phyloP scores from a whole-genome alignment of 2,888 invertebrate genomes.

The Raillietiella orientalis region DNA sequence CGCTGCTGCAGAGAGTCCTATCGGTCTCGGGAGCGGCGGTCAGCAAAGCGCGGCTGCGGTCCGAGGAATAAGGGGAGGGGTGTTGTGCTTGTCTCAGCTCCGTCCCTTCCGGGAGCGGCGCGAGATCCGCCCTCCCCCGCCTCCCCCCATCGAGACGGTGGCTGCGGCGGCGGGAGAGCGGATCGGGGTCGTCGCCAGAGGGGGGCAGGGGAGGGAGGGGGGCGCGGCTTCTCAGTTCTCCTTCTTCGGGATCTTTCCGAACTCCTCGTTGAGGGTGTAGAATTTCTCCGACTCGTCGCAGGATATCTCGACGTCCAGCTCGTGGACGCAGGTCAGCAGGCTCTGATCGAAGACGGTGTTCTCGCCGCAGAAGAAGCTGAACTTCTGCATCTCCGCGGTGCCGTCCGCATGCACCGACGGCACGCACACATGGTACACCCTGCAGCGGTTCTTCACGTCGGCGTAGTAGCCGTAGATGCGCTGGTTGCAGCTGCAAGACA shows the following conservation, averaged over 20 bases:
- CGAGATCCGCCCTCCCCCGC: no score
- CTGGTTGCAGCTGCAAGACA: background rate
- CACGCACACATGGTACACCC: background rate
- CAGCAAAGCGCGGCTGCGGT: no score
- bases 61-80: no score
- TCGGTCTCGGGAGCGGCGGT: no score
- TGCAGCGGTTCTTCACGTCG: background rate
- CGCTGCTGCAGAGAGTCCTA: no score
- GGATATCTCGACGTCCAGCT: background rate
- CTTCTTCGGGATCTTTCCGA: constrained; percentile 1
- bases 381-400: background rate
- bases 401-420: background rate
- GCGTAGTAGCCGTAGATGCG: background rate
- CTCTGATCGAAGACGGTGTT: constrained; percentile 4
- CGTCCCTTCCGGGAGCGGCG: no score
- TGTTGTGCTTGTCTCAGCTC: no score
- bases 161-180: no score
- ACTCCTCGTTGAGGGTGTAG: constrained; percentile 2
- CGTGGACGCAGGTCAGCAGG: constrained; percentile 3
- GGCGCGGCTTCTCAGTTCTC: no score
- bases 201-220: no score
- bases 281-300: background rate
- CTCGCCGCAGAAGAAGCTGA: constrained; percentile 2
- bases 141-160: no score
- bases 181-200: no score